These are phyloP conservation scores for Spongilla lacustris DNA, from an alignment of 37 sponge, comb jelly and placozoan species.

Conservation along the genomic window DNA sequence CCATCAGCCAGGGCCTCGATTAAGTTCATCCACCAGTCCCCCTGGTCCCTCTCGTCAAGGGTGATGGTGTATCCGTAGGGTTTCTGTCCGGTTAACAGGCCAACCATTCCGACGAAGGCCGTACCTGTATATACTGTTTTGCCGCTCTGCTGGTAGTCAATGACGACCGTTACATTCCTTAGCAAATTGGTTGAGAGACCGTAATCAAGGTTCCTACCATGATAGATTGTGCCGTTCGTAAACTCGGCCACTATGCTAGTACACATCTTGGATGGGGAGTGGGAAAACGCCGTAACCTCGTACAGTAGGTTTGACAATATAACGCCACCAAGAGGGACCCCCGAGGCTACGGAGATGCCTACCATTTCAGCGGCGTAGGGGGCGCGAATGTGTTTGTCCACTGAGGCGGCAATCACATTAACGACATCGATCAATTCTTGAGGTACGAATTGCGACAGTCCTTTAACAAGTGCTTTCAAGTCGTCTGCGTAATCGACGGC, in stretches of 20 bases:
- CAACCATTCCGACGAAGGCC: constrained; percentile 87
- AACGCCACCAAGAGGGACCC: constrained; percentile 51
- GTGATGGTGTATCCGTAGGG: constrained; percentile 76
- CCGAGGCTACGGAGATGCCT: constrained; percentile 52
- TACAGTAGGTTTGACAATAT: constrained; percentile 71
- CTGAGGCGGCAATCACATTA: constrained; percentile 18
- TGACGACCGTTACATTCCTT: constrained; percentile 61
- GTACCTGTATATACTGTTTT: constrained; percentile 71
- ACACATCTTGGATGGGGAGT: constrained; percentile 47
- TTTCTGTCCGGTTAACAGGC: constrained; percentile 82
- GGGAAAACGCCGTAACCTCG: constrained; percentile 69
- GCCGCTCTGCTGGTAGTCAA: constrained; percentile 78
- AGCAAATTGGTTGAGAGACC: constrained; percentile 35
- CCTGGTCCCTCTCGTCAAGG: constrained; percentile 82
- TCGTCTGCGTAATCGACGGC: constrained; percentile 30
- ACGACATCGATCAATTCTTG: constrained; percentile 43
- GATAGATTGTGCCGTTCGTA: constrained; percentile 70
- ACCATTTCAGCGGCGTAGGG: constrained; percentile 77
- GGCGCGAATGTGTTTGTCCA: constrained; percentile 67
- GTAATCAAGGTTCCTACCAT: constrained; percentile 95
- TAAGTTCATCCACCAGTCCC: constrained; percentile 72
- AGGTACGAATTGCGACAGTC: constrained; percentile 45
- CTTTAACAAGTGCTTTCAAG: constrained; percentile 12
- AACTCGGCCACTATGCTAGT: constrained; percentile 90
- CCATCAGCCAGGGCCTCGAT: constrained; percentile 49